Base-by-base conservation (phyloP, 2,888 invertebrate species). In the Phaonia tiefii region DNA sequence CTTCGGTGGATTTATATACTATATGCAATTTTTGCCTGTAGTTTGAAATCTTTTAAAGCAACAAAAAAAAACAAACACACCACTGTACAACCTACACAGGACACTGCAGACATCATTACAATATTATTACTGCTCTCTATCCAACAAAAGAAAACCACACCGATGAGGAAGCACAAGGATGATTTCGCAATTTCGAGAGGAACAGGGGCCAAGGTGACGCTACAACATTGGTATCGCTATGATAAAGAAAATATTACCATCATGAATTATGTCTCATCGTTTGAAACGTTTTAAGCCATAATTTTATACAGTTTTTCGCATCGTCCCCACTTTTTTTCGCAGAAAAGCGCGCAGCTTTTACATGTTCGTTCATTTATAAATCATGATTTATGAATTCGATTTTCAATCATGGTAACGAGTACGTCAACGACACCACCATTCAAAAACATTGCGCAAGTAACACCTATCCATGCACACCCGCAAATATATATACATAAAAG, bases 351-450 rank as follows among this genome's bases (percentile, higher is more conserved):
- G n/a, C n/a, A n/a, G n/a, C n/a, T n/a, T n/a, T n/a, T n/a, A n/a
- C 73, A 31, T 77, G 3, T 60, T 75, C 72, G 54, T 31, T 3
- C 31, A 63, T 78, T 75, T 65, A 78, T 65, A 58, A 78, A 72
- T 78, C 75, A 70, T 81, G 81, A 81, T 78, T 81, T 81, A 81
- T 81, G 81, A 81, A 81, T 81, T 81, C 81, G 81, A 81, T 81
- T 81, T 81, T 78, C 81, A 81, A 81, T 81, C 81, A 81, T 75
- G 78, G 78, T 78, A 81, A 81, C 81, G 75, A 81, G 75, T 69
- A 78, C 73, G 72, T 75, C 75, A 81, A 75, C 77, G 77, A 72
- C 80, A 73, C 80, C 73, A 71, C 54, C 75, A 81, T 56, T 56
- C 70, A 60, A 46, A 77, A 46, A 72, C 15, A 72, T 39, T 51